A percentile compares a stretch with the other conserved stretches of the same genome.
Evolutionary conservation across 2,888 invertebrate genomes (phyloP).

Genomic region (Cetonia aurata): DNA sequence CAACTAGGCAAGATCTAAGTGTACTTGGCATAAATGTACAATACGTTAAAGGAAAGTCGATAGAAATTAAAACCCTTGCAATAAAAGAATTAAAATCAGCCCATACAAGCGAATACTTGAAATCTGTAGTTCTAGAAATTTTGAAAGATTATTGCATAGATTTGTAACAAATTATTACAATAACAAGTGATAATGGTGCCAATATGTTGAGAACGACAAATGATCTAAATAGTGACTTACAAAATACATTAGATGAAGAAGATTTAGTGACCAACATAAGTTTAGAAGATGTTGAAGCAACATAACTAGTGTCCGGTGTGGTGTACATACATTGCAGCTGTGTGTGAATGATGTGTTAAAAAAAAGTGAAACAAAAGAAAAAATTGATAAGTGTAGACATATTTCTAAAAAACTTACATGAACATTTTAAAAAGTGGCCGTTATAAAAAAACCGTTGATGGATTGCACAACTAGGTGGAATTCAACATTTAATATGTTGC

Average conservation of each 20-base stretch:
- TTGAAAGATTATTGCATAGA: neutral
- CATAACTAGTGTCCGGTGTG: conserved; percentile 28
- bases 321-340: conserved; percentile 41
- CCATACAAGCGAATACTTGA: neutral
- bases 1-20: conserved; percentile 14
- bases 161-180: neutral
- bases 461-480: conserved; percentile 36
- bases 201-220: neutral
- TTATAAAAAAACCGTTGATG: conserved; percentile 14
- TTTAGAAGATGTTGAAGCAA: neutral
- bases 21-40: conserved; percentile 30
- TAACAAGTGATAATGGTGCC: neutral
- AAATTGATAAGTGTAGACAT: conserved; percentile 10
- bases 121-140: neutral
- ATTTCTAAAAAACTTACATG: conserved; percentile 23
- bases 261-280: neutral
- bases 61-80: neutral
- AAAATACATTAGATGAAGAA: neutral
- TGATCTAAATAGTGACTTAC: conserved; percentile 9
- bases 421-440: conserved; percentile 19
- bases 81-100: neutral
- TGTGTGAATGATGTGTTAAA: conserved; percentile 37
- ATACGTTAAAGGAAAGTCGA: neutral
- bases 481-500: conserved; percentile 18
- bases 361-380: neutral